Conservation (phyloP, 2,797 vertebrate genomes). For the Danio jaintianensis region DNA sequence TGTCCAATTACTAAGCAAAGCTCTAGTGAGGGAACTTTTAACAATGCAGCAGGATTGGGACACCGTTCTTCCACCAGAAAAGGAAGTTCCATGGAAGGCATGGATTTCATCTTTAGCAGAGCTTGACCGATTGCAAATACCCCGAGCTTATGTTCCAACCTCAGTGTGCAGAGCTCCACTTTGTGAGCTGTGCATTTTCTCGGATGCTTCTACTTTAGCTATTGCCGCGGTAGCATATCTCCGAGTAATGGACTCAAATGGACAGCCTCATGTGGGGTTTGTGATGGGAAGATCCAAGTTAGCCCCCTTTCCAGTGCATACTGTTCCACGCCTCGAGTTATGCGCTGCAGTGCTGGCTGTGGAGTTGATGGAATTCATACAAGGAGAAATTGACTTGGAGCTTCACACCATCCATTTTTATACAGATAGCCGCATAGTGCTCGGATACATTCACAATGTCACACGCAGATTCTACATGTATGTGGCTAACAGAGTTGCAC, state of each 20-base stretch:
- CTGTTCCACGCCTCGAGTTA: background rate
- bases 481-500: background rate
- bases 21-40: slow-evolving; percentile 28
- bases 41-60: slow-evolving; percentile 40
- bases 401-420: background rate
- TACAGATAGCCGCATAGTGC: background rate
- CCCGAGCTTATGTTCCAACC: slow-evolving; percentile 4
- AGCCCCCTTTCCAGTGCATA: background rate
- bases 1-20: slow-evolving; percentile 26
- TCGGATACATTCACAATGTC: background rate
- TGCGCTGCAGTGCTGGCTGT: background rate
- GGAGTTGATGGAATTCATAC: background rate
- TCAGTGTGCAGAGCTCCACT: background rate
- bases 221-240: slow-evolving; percentile 38
- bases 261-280: background rate
- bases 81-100: slow-evolving; percentile 25
- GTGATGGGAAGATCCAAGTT: slow-evolving; percentile 1
- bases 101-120: slow-evolving; percentile 45
- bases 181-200: slow-evolving; percentile 34
- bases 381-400: background rate
- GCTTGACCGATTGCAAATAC: slow-evolving; percentile 33
- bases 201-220: slow-evolving; percentile 16
- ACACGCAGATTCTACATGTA: background rate
- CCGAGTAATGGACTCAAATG: background rate
- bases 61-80: slow-evolving; percentile 24